phyloP scores from a whole-genome alignment of 2,888 invertebrate species.

The Drepanosiphum platanoidis region DNA sequence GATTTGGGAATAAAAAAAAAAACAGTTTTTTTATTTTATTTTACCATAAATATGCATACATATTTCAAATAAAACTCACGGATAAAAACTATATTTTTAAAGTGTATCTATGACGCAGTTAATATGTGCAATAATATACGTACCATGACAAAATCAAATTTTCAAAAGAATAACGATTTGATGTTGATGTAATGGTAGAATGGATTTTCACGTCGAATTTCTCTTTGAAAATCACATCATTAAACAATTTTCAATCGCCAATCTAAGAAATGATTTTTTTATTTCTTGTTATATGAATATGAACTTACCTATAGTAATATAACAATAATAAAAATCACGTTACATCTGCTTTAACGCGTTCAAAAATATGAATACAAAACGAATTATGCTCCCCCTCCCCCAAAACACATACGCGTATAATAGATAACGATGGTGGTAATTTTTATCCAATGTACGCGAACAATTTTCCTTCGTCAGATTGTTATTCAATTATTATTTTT shows the following conservation, averaged over 20 bases:
- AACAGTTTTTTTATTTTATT: too few relatives aligned
- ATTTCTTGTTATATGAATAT: neutral
- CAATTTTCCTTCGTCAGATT: neutral
- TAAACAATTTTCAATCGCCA: conserved; percentile 40
- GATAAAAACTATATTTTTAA: neutral
- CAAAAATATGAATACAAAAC: conserved; percentile 11
- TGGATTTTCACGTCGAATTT: conserved; percentile 22
- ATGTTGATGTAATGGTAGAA: neutral
- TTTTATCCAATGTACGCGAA: neutral
- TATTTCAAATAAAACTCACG: too few relatives aligned
- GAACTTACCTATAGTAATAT: neutral
- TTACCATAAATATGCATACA: too few relatives aligned
- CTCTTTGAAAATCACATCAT: conserved; percentile 41
- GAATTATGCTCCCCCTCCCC: neutral
- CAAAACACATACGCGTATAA: neutral
- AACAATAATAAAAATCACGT: conserved; percentile 4
- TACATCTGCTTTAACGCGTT: conserved; percentile 5
- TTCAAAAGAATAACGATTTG: conserved; percentile 9
- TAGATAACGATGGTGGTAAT: neutral
- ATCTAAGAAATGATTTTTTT: conserved; percentile 18
- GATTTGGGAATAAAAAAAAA: too few relatives aligned
- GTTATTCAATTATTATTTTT: conserved; percentile 1
- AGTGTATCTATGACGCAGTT: neutral
- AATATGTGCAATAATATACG: conserved; percentile 2
- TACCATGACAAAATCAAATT: conserved; percentile 25